Base-by-base conservation (phyloP, 2,113 vertebrate species). In the Plestiodon gilberti region DNA sequence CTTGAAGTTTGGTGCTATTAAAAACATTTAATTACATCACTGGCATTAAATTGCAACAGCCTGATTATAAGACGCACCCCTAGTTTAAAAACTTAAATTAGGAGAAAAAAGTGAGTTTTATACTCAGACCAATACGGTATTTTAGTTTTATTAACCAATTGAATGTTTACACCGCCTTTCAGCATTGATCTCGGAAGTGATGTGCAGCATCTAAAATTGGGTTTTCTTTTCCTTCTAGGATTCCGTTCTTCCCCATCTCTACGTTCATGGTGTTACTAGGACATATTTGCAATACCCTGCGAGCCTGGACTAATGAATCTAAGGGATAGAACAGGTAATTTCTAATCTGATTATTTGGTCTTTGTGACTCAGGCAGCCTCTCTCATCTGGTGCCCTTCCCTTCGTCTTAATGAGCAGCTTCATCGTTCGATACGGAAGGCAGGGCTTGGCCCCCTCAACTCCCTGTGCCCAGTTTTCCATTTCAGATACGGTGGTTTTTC, bases 241-340 rank as follows among this genome's bases (percentile, higher is more conserved):
- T 86, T 90, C 88, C 61, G 90, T 94, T 92, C 91, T 82, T 88
- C 88, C 17, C 65, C 18, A 0, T 86, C 90, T 89, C 35, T 90
- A 83, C 91, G 93, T 94, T 91, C 90, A 91, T 90, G 93, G 92
- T 80, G 35, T 61, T 94, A 92, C 88, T 92, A 92, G 90, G 86
- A 93, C 89, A 89, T 84, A 73, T 80, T 91, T 89, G 90, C 84
- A 88, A 81, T 57, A 78, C 87, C 87, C 92, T 48, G 8, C 87
- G 87, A 91, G 74, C 93, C 90, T 91, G 93, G 92, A 90, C 92
- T 93, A 92, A 95, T 94, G 93, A 90, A 93, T 94, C 93, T 95
- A 87, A 93, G 86, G 91, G 94, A 78, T 90, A 95, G 87, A 94
- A 90, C 91, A 94, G 95, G 93, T 94, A 93, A 95, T 87, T 83